phyloP scores from a whole-genome alignment of 2,113 vertebrate species.

The Chascanopsetta lugubris region DNA sequence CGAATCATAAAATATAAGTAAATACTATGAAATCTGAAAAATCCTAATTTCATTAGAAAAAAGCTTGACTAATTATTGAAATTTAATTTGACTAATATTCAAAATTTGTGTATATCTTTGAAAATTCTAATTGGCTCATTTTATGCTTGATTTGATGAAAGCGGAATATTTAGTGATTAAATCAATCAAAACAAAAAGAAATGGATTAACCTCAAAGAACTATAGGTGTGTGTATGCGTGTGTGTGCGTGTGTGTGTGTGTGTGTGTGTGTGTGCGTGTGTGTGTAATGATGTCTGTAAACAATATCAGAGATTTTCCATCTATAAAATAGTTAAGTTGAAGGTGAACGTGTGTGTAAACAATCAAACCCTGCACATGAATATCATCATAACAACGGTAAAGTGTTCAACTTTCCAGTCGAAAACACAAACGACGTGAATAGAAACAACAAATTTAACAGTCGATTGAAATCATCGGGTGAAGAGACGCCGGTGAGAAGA shows the following conservation, averaged over 20 bases:
- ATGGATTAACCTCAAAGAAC: too few species aligned
- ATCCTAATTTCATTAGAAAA: too few species aligned
- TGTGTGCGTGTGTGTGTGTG: too few species aligned
- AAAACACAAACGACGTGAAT: slow-evolving; percentile 11
- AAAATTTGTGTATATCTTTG: too few species aligned
- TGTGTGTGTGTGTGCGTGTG: too few species aligned
- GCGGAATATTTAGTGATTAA: too few species aligned
- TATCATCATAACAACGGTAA: background rate
- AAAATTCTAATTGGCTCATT: too few species aligned
- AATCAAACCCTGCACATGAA: slow-evolving; percentile 8
- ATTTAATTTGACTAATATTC: background rate
- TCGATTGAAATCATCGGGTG: slow-evolving; percentile 26
- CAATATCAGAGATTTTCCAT: background rate
- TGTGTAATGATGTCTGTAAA: background rate
- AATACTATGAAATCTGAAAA: too few species aligned
- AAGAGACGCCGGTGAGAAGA: slow-evolving; percentile 48
- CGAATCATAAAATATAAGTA: too few species aligned
- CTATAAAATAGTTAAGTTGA: background rate
- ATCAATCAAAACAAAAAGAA: too few species aligned
- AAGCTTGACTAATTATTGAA: background rate
- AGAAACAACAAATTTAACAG: slow-evolving; percentile 45
- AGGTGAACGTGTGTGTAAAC: background rate
- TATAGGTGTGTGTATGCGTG: too few species aligned
- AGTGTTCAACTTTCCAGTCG: slow-evolving; percentile 3
- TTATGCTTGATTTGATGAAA: too few species aligned